Evolutionary conservation across 1,140 invertebrate genomes (phyloP).

Genomic region (Hormaphis cornu): DNA sequence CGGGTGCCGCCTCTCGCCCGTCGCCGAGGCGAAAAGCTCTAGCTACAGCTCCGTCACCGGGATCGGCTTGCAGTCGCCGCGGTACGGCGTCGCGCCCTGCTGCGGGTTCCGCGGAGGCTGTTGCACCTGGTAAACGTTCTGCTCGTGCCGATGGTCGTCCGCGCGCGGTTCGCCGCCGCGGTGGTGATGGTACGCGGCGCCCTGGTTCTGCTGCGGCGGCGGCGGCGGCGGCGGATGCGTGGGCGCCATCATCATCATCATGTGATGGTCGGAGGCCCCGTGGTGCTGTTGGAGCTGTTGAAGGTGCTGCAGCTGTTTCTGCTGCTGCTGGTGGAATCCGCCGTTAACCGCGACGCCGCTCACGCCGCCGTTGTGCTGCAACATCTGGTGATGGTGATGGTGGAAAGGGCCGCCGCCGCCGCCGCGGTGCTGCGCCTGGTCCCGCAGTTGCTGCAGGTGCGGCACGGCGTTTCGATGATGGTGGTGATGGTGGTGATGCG

Average conservation of each 20-base stretch:
- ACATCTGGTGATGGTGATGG: conserved; percentile 1
- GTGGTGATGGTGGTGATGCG: not conserved
- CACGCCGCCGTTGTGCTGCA: not conserved
- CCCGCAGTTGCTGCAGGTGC: not conserved
- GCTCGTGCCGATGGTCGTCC: not conserved
- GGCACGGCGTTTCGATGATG: not conserved
- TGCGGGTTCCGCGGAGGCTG: conserved; percentile 40
- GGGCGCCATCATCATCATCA: not conserved
- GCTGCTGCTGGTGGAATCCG: not conserved
- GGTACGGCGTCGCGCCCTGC: conserved; percentile 48
- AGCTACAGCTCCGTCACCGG: conserved; percentile 88
- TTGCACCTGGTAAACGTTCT: not conserved
- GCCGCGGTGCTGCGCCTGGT: not conserved
- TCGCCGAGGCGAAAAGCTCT: conserved; percentile 59
- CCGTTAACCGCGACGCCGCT: conserved; percentile 24
- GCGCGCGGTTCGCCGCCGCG: not conserved
- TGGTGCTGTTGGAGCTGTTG: not conserved
- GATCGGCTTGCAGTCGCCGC: conserved; percentile 56
- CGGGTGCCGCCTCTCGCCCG: conserved; percentile 60
- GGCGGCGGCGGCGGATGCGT: not conserved
- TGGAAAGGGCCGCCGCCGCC: not conserved
- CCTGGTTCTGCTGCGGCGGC: not conserved
- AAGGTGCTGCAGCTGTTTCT: not conserved
- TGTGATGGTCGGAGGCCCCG: not conserved
- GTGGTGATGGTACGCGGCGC: not conserved